A percentile compares a stretch with the other conserved stretches of the same genome.
Conservation (phyloP, 2,888 invertebrate species). For the Caradrina kadenii region DNA sequence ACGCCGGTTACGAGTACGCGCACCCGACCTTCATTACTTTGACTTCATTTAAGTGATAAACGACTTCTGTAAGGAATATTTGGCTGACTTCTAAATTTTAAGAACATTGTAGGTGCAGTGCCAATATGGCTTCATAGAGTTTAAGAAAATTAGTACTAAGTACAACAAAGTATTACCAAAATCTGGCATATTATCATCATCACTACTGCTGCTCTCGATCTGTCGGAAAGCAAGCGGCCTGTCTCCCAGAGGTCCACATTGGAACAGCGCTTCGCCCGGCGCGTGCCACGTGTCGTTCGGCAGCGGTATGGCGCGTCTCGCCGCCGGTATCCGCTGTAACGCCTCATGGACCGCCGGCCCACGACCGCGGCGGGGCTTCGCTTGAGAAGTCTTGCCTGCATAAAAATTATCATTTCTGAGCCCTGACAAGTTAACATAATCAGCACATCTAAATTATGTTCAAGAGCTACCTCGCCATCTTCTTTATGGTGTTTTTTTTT, state of each 20-base stretch:
- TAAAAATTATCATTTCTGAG: neutral
- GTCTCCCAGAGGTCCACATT: conserved; percentile 83
- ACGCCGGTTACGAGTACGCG: no score
- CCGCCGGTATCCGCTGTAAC: conserved; percentile 90
- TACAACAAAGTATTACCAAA: conserved; percentile 76
- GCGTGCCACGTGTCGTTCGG: conserved; percentile 86
- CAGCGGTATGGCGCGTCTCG: conserved; percentile 75
- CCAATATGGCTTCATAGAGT: no score
- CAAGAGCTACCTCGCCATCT: no score
- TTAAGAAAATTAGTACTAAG: neutral
- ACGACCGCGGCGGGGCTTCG: conserved; percentile 82
- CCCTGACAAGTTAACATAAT: no score
- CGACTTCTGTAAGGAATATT: no score
- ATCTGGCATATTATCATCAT: conserved; percentile 85
- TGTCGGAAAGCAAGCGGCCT: conserved; percentile 75
- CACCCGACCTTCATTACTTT: no score
- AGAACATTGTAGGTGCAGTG: neutral
- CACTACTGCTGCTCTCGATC: conserved; percentile 84
- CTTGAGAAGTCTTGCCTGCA: conserved; percentile 74
- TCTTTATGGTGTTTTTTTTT: no score
- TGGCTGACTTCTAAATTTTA: neutral
- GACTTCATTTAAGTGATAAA: no score
- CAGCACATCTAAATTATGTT: no score
- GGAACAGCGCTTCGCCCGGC: conserved; percentile 86
- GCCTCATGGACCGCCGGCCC: conserved; percentile 90